Conservation (phyloP, 2,797 vertebrate species). For the Staurois parvus region DNA sequence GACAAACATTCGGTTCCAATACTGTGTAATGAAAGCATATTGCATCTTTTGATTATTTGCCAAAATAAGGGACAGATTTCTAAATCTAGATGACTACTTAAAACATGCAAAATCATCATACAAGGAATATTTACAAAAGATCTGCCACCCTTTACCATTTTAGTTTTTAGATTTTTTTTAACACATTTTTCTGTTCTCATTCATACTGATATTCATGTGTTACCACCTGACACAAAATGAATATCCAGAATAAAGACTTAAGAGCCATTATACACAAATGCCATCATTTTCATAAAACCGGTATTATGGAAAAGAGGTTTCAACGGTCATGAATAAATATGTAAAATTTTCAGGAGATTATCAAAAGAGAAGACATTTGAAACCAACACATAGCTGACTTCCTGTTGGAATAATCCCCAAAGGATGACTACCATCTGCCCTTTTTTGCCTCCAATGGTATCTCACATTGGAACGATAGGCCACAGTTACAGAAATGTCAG, state of each 20-base stretch:
- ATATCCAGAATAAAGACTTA: no score
- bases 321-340: not conserved
- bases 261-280: not conserved
- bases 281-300: not conserved
- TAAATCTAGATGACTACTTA: not conserved
- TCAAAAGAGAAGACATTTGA: not conserved
- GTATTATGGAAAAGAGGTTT: not conserved
- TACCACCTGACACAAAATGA: not conserved
- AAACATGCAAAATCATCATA: not conserved
- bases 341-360: not conserved
- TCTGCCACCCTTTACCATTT: not conserved
- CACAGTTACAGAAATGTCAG: no score
- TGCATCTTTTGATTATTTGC: constrained; percentile 6
- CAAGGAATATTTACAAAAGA: not conserved
- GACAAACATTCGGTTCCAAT: not conserved
- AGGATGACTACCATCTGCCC: not conserved
- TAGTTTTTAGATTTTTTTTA: not conserved
- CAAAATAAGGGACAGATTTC: not conserved
- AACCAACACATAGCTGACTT: not conserved
- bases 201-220: not conserved
- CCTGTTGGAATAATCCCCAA: no score
- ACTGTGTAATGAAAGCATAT: not conserved
- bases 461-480: no score
- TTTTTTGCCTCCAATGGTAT: no score
- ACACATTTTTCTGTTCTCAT: not conserved